Percentiles rank a stretch among this genome's conserved stretches.
These are phyloP conservation scores for Uloborus diversus DNA, from an alignment of 1,140 invertebrate species.

Conservation along the genomic window DNA sequence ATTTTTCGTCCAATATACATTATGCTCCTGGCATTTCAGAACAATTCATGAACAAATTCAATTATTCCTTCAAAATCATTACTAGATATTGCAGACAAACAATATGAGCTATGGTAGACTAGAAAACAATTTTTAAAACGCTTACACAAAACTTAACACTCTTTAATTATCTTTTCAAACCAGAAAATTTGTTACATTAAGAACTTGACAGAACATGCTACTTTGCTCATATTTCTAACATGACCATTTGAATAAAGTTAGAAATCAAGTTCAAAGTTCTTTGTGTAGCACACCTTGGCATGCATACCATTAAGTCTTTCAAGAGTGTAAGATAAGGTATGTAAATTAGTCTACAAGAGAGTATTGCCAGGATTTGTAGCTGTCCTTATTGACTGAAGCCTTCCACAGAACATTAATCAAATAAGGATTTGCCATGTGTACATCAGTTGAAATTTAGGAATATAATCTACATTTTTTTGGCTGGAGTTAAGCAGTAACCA, in stretches of 20 bases:
- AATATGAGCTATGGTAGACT: too few relatives aligned
- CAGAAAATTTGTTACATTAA: background rate
- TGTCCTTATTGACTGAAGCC: background rate
- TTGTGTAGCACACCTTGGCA: background rate
- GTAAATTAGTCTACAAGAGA: constrained; percentile 39
- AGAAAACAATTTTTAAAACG: too few relatives aligned
- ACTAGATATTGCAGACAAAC: too few relatives aligned
- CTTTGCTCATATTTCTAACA: background rate
- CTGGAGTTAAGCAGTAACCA: constrained; percentile 69
- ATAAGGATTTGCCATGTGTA: constrained; percentile 31
- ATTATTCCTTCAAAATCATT: too few relatives aligned
- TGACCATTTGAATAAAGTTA: background rate
- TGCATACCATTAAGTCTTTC: background rate
- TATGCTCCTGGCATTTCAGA: too few relatives aligned
- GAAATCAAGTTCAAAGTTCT: background rate
- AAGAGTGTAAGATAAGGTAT: constrained; percentile 14
- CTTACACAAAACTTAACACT: background rate
- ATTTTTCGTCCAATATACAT: too few relatives aligned
- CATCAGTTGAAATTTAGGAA: constrained; percentile 23
- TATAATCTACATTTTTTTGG: constrained; percentile 46
- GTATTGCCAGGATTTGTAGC: constrained; percentile 20
- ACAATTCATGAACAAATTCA: too few relatives aligned
- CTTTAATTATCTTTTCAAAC: background rate
- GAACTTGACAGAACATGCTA: constrained; percentile 1
- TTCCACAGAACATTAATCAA: constrained; percentile 26